Evolutionary conservation across 2,797 vertebrate genomes (phyloP), one percentile per base, ranked within the genome.

Genomic region (Saxicola maurus): DNA sequence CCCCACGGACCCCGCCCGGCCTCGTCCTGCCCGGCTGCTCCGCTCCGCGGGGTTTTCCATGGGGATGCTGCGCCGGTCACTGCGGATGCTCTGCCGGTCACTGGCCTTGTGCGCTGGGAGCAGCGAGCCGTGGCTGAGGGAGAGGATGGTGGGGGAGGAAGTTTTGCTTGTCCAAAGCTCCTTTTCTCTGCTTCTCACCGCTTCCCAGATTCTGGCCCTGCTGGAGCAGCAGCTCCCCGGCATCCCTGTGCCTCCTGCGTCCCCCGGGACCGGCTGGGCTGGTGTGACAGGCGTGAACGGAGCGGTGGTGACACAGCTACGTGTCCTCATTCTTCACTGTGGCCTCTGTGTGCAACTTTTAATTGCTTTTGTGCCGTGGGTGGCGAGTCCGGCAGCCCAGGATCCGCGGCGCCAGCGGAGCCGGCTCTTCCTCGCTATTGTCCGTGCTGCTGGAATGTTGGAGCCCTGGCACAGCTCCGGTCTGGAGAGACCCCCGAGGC

Each of bases 281-380:
- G 92, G 89, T 85, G 87, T n/a, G 87, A 90, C 92, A 86, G 81
- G 87, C 87, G 25, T 43, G 85, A 92, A 61, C 2, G 5, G 60
- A 31, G 33, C 19, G 2, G 62, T 35, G 38, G 74, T 68, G 92
- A 94, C 91, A 81, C 62, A 86, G 91, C 90, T 83, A 7, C 48
- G 3, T 76, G 92, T 80, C 82, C 89, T 91, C 91, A 86, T 93
- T 94, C 94, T 78, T 89, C 89, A 25, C 82, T 40, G 82, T 20
- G 87, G 89, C 87, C 92, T 94, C 87, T 87, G 82, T 87, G 85
- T 82, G 85, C 73, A 91, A 86, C 82, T 92, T 89, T 81, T 95
- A 93, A 95, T 93, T 93, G 92, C 89, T 87, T 92, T 91, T 89
- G 92, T 94, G 91, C 94, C 5, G 77, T 89, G 94, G 87, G 89